Conservation (phyloP, 2,888 invertebrate genomes). For the Laspeyria flexula region DNA sequence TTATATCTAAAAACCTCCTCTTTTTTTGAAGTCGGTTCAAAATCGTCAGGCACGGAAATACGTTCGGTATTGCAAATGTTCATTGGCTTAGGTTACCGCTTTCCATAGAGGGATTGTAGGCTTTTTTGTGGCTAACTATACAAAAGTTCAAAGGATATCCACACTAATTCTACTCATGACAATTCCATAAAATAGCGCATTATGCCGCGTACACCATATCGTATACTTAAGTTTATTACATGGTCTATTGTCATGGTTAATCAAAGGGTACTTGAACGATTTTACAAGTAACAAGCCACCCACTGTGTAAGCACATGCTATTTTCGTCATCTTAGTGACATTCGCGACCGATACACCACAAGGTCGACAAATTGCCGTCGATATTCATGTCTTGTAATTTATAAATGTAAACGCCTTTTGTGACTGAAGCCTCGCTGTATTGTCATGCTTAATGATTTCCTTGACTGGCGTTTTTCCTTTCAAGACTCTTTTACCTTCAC, state of each 20-base stretch:
- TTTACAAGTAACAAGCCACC: slow-evolving; percentile 20
- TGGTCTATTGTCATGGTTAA: neutral
- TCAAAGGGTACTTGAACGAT: slow-evolving; percentile 4
- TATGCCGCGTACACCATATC: neutral
- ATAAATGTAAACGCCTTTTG: slow-evolving; percentile 38
- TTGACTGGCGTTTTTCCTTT: slow-evolving; percentile 38
- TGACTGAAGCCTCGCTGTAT: slow-evolving; percentile 30
- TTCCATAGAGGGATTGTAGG: no score
- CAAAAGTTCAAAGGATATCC: no score
- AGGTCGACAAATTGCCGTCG: slow-evolving; percentile 48
- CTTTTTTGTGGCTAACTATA: no score
- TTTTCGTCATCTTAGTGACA: slow-evolving; percentile 41
- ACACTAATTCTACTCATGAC: neutral
- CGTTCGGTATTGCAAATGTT: no score
- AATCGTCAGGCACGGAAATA: no score
- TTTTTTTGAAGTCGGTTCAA: no score
- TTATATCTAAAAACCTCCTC: no score
- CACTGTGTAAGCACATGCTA: slow-evolving; percentile 26
- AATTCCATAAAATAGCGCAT: neutral
- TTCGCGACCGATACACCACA: slow-evolving; percentile 43
- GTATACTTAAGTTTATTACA: neutral
- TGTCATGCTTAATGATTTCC: slow-evolving; percentile 46
- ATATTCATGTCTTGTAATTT: slow-evolving; percentile 45
- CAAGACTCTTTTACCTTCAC: slow-evolving; percentile 18
- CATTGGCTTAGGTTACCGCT: no score